A percentile compares a stretch with the other conserved stretches of the same genome.
phyloP scores from a whole-genome alignment of 2,888 invertebrate genomes.

The Morpho achilles region DNA sequence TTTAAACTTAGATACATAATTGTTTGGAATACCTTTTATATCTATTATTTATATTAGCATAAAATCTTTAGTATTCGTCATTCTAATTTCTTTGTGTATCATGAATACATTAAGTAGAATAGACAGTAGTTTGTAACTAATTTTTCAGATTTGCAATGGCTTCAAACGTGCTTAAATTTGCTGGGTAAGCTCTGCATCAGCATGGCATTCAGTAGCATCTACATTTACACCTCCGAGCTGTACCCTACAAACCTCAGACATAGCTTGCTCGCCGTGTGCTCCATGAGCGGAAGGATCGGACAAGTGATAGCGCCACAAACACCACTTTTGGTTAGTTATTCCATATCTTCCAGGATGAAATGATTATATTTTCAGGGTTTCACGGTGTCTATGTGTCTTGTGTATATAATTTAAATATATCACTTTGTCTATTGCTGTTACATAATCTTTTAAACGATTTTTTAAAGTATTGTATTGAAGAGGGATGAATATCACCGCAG shows the following conservation, averaged over 20 bases:
- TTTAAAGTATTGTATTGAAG: too few species aligned
- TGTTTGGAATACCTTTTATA: too few species aligned
- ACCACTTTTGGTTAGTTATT: slow-evolving; percentile 76
- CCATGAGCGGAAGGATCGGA: slow-evolving; percentile 82
- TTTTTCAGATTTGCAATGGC: slow-evolving; percentile 56
- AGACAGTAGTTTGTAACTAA: slow-evolving; percentile 10
- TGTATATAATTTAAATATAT: too few species aligned
- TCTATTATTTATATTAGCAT: too few species aligned
- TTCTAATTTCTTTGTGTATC: background rate
- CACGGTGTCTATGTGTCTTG: too few species aligned
- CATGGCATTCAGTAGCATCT: slow-evolving; percentile 69
- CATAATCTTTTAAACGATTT: too few species aligned
- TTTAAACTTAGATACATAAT: too few species aligned
- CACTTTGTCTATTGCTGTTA: too few species aligned
- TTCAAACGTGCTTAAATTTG: slow-evolving; percentile 73
- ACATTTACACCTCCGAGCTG: slow-evolving; percentile 82
- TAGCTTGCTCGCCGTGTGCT: slow-evolving; percentile 81
- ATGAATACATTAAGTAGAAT: slow-evolving; percentile 1
- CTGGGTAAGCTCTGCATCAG: slow-evolving; percentile 68
- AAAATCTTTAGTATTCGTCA: too few species aligned
- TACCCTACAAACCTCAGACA: slow-evolving; percentile 83
- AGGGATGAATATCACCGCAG: too few species aligned
- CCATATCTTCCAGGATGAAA: too few species aligned
- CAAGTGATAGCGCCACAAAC: slow-evolving; percentile 84
- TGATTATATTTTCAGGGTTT: too few species aligned